phyloP scores from a whole-genome alignment of 2,888 invertebrate species.

The Mythimna vitellina region DNA sequence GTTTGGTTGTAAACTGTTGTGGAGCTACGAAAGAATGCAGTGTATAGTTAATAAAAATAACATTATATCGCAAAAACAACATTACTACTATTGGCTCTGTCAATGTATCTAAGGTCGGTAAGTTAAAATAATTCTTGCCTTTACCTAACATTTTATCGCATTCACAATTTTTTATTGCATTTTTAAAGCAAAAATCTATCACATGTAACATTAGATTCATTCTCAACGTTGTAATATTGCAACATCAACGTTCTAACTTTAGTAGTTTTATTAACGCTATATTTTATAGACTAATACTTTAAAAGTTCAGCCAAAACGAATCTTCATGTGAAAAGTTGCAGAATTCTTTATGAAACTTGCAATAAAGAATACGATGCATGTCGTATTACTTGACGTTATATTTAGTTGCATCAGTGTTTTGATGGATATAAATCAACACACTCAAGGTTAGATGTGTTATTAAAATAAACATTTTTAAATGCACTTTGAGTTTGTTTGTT shows the following conservation, averaged over 20 bases:
- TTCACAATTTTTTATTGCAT: background rate
- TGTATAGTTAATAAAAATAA: background rate
- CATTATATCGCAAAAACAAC: background rate
- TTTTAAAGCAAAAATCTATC: background rate
- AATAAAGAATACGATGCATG: constrained; percentile 32
- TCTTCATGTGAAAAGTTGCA: constrained; percentile 40
- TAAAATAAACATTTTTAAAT: background rate
- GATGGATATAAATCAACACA: constrained; percentile 10
- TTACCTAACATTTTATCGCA: background rate
- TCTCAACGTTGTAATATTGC: constrained; percentile 22
- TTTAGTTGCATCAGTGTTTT: constrained; percentile 12
- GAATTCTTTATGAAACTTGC: constrained; percentile 40
- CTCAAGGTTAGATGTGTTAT: constrained; percentile 3
- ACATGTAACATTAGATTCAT: background rate
- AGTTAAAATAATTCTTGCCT: no score
- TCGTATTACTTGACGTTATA: background rate
- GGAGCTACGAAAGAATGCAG: constrained; percentile 62
- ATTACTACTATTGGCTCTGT: no score
- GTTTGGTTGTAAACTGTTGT: constrained; percentile 75
- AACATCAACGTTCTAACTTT: constrained; percentile 35
- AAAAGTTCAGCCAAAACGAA: constrained; percentile 66
- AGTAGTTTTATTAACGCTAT: constrained; percentile 45
- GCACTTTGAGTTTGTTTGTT: background rate
- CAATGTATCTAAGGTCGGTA: no score
- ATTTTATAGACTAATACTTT: constrained; percentile 44